These are phyloP conservation scores for Chunga burmeisteri DNA, from an alignment of 2,113 vertebrate genomes.

Conservation along the genomic window DNA sequence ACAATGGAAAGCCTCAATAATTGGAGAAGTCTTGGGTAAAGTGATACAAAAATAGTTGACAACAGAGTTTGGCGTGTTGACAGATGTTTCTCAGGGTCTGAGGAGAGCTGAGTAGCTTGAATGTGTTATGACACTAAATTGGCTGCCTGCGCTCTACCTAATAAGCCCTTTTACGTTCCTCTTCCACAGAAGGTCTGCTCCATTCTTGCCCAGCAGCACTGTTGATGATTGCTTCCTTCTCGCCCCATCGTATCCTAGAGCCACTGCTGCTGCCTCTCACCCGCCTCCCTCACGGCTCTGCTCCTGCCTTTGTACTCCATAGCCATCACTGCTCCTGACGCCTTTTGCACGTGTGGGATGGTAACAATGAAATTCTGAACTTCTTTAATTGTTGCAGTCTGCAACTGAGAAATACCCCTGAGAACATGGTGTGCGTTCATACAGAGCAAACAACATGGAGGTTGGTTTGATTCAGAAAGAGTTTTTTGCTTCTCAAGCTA, in stretches of 20 bases:
- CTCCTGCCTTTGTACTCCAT: neutral
- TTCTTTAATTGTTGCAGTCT: neutral
- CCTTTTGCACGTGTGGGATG: rapidly evolving
- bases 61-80: neutral
- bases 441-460: neutral
- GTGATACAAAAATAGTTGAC: neutral
- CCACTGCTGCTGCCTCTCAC: neutral
- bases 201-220: neutral
- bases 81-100: neutral
- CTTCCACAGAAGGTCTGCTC: neutral
- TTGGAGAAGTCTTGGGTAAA: neutral
- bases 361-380: neutral
- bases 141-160: neutral
- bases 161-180: neutral
- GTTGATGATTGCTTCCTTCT: neutral
- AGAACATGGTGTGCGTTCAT: neutral
- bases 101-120: neutral
- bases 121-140: too few species aligned
- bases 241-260: neutral
- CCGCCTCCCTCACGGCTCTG: neutral
- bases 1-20: neutral
- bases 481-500: neutral
- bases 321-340: rapidly evolving
- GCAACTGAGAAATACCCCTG: neutral
- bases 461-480: neutral